These are phyloP conservation scores for Apodemia hepburni DNA, from an alignment of 2,888 invertebrate genomes.

Conservation along the genomic window DNA sequence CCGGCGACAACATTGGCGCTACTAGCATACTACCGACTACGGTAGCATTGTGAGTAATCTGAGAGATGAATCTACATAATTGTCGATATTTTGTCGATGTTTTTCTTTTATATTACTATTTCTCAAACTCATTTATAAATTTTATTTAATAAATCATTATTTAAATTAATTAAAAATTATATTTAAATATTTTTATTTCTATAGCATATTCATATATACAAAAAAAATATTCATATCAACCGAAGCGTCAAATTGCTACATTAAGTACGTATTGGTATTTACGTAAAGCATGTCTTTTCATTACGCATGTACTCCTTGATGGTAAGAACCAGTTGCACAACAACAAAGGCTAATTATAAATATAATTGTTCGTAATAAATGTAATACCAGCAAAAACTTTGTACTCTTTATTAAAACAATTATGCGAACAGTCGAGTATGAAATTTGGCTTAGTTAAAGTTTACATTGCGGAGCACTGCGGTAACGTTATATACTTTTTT, in stretches of 20 bases:
- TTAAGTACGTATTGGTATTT: not conserved
- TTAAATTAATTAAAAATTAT: too few relatives aligned
- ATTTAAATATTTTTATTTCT: too few relatives aligned
- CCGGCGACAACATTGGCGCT: conserved; percentile 31
- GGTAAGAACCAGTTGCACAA: not conserved
- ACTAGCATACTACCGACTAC: conserved; percentile 41
- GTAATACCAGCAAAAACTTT: not conserved
- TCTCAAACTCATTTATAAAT: too few relatives aligned
- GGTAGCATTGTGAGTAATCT: conserved; percentile 37
- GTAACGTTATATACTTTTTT: too few relatives aligned
- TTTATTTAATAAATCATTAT: too few relatives aligned
- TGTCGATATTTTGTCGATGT: not conserved
- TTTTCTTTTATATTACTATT: too few relatives aligned
- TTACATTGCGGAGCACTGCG: too few relatives aligned
- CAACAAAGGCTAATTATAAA: conserved; percentile 1
- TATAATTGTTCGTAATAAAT: not conserved
- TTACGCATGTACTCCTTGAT: not conserved
- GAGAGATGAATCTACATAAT: not conserved
- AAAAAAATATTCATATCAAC: too few relatives aligned
- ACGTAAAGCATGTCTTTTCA: not conserved
- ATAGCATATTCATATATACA: too few relatives aligned
- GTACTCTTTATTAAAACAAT: too few relatives aligned
- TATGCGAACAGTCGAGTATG: too few relatives aligned
- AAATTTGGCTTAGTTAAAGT: too few relatives aligned
- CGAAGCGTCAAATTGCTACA: not conserved